phyloP scores from a whole-genome alignment of 2,113 vertebrate genomes.

The Tetraodon nigroviridis region DNA sequence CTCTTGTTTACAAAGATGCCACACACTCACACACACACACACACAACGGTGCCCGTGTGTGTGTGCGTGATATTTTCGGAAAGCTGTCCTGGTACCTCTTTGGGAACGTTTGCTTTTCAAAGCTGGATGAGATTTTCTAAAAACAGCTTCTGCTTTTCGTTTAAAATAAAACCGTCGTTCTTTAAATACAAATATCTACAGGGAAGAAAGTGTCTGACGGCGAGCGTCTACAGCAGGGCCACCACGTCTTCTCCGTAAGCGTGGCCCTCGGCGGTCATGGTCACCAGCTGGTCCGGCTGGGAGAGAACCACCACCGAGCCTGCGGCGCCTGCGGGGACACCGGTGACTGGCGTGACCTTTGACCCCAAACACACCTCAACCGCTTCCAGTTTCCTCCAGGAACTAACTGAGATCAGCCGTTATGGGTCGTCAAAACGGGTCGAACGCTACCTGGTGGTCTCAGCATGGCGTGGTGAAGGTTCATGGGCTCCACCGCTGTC shows the following conservation, averaged over 20 bases:
- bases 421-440: neutral
- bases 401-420: too few species aligned
- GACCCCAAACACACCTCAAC: neutral
- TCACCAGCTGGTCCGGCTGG: constrained; percentile 75
- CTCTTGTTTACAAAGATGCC: constrained; percentile 22
- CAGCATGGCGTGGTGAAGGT: constrained; percentile 88
- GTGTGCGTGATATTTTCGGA: constrained; percentile 20
- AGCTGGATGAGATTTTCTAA: constrained; percentile 45
- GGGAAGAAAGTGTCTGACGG: constrained; percentile 19
- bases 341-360: too few species aligned
- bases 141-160: constrained; percentile 44
- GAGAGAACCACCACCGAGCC: constrained; percentile 77
- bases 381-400: too few species aligned
- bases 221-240: constrained; percentile 66
- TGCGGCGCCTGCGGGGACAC: constrained; percentile 53
- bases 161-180: constrained; percentile 57
- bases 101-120: constrained; percentile 50
- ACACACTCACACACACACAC: too few species aligned
- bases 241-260: constrained; percentile 77
- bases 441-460: constrained; percentile 82
- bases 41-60: constrained; percentile 4
- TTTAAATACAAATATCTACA: constrained; percentile 64
- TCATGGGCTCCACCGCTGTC: constrained; percentile 82
- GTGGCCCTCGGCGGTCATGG: constrained; percentile 78
- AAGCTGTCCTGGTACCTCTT: constrained; percentile 63